These are phyloP conservation scores for Characodon lateralis DNA, from an alignment of 2,797 vertebrate genomes.

Conservation along the genomic window DNA sequence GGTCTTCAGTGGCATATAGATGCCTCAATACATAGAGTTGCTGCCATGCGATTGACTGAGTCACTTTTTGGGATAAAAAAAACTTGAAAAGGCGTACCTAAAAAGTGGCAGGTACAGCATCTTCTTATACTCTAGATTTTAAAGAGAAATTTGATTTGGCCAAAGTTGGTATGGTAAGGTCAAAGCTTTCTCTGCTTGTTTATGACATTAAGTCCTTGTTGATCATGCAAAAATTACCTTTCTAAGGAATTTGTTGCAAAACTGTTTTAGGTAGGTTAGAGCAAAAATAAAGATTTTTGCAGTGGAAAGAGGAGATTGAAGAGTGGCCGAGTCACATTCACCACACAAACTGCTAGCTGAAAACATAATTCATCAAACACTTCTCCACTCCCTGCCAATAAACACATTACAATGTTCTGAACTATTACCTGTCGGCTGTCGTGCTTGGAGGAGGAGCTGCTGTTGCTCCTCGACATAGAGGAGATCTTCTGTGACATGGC, in stretches of 20 bases:
- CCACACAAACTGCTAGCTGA: background rate
- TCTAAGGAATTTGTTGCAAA: background rate
- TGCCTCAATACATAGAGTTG: background rate
- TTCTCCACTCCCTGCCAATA: background rate
- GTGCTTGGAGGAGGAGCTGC: conserved; percentile 95
- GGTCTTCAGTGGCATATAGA: background rate
- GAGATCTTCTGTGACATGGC: conserved; percentile 90
- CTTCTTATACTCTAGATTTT: no score
- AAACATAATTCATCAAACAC: conserved; percentile 14
- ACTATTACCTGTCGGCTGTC: conserved; percentile 91
- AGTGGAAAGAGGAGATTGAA: background rate
- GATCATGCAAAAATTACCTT: conserved; percentile 12
- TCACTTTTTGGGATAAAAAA: background rate
- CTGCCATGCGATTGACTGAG: background rate
- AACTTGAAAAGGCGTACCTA: background rate
- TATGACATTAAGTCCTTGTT: conserved; percentile 7
- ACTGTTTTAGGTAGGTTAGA: conserved; percentile 15
- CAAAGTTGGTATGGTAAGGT: background rate
- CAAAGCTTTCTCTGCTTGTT: conserved; percentile 2
- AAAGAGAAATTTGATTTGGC: background rate
- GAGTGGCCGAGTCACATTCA: conserved; percentile 1
- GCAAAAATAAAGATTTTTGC: background rate
- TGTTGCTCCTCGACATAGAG: conserved; percentile 93
- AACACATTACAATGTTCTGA: conserved; percentile 8
- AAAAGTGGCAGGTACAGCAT: no score